A percentile compares a stretch with the other conserved stretches of the same genome.
Evolutionary conservation across 2,797 vertebrate species (phyloP).

Genomic region (Balearica regulorum): DNA sequence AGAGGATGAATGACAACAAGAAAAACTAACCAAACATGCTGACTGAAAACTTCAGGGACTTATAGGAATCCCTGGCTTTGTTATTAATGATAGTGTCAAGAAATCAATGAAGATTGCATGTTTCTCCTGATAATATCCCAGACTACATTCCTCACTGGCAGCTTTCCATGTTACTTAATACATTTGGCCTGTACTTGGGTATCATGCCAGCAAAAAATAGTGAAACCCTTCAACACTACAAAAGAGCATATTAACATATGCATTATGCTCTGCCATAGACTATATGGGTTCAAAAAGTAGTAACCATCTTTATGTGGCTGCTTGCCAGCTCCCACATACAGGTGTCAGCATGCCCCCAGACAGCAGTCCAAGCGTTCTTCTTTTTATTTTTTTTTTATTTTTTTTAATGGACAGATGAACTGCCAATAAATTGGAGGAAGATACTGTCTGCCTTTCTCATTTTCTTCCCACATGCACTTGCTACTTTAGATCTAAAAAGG

Average conservation of each 20-base stretch:
- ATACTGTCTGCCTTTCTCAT: neutral
- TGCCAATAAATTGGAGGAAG: neutral
- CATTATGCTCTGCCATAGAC: neutral
- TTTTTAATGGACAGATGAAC: neutral
- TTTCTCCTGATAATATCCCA: slow-evolving; percentile 4
- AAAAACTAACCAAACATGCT: neutral
- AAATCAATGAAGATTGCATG: slow-evolving; percentile 44
- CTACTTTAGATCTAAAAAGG: neutral
- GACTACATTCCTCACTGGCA: neutral
- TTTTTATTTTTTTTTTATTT: too few relatives aligned
- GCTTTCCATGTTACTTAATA: neutral
- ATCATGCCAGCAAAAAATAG: neutral
- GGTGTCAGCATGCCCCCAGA: neutral
- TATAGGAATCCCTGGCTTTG: neutral
- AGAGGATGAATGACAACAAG: neutral
- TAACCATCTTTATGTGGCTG: neutral
- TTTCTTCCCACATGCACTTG: neutral
- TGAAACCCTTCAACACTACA: neutral
- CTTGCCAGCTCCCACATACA: neutral
- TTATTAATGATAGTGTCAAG: slow-evolving; percentile 36
- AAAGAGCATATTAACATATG: neutral
- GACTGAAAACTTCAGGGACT: neutral
- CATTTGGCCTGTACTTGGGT: neutral
- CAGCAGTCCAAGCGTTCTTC: neutral
- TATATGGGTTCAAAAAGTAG: neutral